Base-by-base conservation (phyloP, 2,888 invertebrate genomes). In the Phortica okadai region DNA sequence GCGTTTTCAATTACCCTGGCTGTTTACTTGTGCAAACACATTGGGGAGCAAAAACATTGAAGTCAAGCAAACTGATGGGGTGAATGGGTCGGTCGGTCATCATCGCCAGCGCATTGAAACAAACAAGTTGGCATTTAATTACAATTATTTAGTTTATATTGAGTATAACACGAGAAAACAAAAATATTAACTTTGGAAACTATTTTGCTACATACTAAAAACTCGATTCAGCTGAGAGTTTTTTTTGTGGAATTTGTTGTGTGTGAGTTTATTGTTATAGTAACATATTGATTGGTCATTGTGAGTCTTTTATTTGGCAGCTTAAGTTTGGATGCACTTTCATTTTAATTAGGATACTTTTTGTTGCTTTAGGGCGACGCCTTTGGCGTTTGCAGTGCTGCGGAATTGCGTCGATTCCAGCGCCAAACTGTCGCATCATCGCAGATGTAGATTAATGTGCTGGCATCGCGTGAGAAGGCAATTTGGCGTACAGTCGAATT, bases 391-490 rank as follows among this genome's bases (percentile, higher is more conserved):
- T 59, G 85, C 44, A 79, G 78, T 73, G 86, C 74, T 1, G 82
- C 41, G 0, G 85, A 75, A 10, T 80, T 80, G 3, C 88, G 81
- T 0, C 90, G 88, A 92, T 99, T 98, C 98, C 98, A 99, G 84
- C 99, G 93, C 98, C 98, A 99, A 83, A 99, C 95, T 21, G 98
- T 97, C 5, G 97, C 97, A 92, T 99, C 98, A 89, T 99, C 99
- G 92, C 98, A 98, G 70, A 98, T 98, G 81, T 97, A 97, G n/a
- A 99, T 92, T 77, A 99, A 92, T 54, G 97, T 95, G 79, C 94
- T 95, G 41, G 97, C 98, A 89, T 97, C 97, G 21, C 97, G 93
- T 50, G 97, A 97, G 78, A 99, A 93, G 72, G 97, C 96, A 4
- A 98, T 98, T 92, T 99, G 99, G 79, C 99, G 93, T 41, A 99